Evolutionary conservation across 2,888 invertebrate genomes (phyloP), one percentile per base, ranked within the genome.

Genomic region (Punctoribates punctum): DNA sequence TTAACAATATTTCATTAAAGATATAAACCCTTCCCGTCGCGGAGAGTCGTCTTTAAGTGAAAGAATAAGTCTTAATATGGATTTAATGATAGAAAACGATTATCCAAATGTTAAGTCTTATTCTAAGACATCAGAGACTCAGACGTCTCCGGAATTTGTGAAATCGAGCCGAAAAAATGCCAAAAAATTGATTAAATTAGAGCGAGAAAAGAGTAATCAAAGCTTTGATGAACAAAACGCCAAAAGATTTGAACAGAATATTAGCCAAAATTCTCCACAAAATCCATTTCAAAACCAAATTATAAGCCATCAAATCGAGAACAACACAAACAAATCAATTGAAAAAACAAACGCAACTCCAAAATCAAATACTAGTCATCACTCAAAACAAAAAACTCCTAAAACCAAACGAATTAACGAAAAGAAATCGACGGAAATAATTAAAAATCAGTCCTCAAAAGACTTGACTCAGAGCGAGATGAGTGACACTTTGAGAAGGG

Each of bases 1-100:
- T n/a, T n/a, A n/a, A n/a, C n/a, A n/a, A n/a, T n/a, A 34, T 57
- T 57, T 23, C 2, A 23, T 29, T 29, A 6, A 29, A 65, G 62
- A 65, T 25, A 65, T 65, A 65, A 65, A 65, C n/a, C 62, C 62
- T 6, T 25, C 25, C 25, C 62, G 62, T 65, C 27, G 62, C 9
- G 62, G 29, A 65, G 62, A 65, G n/a, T 65, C 62, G 6, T 65
- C 62, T 29, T 17, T 65, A 17, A 65, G 62, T 29, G 62, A 65
- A 65, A 25, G 62, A 23, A 13, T 60, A 23, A 65, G 62, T 65
- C 62, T 34, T 65, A 27, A 29, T 34, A 65, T 65, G 27, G 62
- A 65, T 29, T 29, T 25, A 29, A 27, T 65, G 62, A 29, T 13
- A 25, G 62, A 29, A 25, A 65, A 17, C 17, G 23, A 29, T 27